These are phyloP conservation scores for Lasioglossum calceatum DNA, from an alignment of 2,888 invertebrate species.

Conservation along the genomic window DNA sequence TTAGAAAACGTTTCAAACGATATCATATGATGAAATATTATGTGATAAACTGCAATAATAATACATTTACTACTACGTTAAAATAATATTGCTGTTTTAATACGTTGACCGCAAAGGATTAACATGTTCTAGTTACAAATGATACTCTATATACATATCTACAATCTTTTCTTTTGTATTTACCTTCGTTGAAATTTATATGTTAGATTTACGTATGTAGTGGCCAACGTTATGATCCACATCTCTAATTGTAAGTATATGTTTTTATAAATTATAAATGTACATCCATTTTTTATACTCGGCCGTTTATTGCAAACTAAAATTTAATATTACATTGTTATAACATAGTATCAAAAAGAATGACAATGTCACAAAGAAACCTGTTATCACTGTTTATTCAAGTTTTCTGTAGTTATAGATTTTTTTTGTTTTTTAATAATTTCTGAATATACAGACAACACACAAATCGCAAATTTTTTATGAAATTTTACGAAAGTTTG, in stretches of 20 bases:
- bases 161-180: neutral
- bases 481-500: constrained; percentile 58
- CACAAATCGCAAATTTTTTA: constrained; percentile 27
- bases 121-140: neutral
- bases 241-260: neutral
- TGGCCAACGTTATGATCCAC: neutral
- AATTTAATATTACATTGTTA: constrained; percentile 23
- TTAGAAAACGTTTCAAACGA: neutral
- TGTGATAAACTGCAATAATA: neutral
- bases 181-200: neutral
- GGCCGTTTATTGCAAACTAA: neutral
- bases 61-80: neutral
- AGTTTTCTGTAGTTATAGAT: constrained; percentile 34
- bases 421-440: constrained; percentile 24
- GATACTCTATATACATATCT: neutral
- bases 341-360: constrained; percentile 17
- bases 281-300: neutral
- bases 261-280: constrained; percentile 5
- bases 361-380: constrained; percentile 34
- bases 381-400: constrained; percentile 54
- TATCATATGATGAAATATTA: neutral
- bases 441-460: constrained; percentile 36
- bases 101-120: neutral
- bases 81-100: neutral
- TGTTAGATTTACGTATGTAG: neutral